Base-by-base conservation (phyloP, 2,797 vertebrate species). In the Myotis findleyi region DNA sequence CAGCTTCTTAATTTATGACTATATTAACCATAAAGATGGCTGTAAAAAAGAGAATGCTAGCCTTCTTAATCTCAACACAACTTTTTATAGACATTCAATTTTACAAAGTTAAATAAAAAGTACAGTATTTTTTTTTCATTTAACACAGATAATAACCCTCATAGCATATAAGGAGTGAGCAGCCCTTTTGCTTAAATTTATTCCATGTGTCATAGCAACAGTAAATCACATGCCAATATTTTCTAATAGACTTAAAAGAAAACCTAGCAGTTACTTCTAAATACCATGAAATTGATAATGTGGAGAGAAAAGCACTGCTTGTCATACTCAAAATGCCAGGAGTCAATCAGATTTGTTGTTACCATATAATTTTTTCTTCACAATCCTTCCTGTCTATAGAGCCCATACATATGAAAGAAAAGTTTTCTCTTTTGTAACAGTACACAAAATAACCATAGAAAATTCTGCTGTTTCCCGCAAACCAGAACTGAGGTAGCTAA, bases 401-500 rank as follows among this genome's bases (percentile, higher is more conserved):
- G 23, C 57, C 66, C 89, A 96, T 59, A 96, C 64, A 90, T 92
- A 88, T 62, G 68, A 96, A 86, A 77, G 62, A 88, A 97, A 94
- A 85, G 12, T 38, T 69, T 83, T 95, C 41, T 83, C 47, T 94
- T 87, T 81, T 93, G 38, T 93, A 90, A 33, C 27, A 96, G 75
- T 75, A 55, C 23, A 89, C 51, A 38, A 95, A 96, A 96, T 87
- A 96, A 95, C 87, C 94, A 94, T 77, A 94, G 77, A 89, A 96
- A 97, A 96, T 80, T 47, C 59, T 79, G 17, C 77, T 87, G 41
- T 95, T 97, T 90, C 47, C 96, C 87, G 38, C 94, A 94, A 97
- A 95, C 90, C 91, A 97, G 85, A 95, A 89, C 66, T 85, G 91
- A 97, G 93, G 94, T 96, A 96, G 69, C 93, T 93, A 93, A 96